Evolutionary conservation across 2,113 vertebrate genomes (phyloP).

Genomic region (Stomatorhinus ivindoensis): DNA sequence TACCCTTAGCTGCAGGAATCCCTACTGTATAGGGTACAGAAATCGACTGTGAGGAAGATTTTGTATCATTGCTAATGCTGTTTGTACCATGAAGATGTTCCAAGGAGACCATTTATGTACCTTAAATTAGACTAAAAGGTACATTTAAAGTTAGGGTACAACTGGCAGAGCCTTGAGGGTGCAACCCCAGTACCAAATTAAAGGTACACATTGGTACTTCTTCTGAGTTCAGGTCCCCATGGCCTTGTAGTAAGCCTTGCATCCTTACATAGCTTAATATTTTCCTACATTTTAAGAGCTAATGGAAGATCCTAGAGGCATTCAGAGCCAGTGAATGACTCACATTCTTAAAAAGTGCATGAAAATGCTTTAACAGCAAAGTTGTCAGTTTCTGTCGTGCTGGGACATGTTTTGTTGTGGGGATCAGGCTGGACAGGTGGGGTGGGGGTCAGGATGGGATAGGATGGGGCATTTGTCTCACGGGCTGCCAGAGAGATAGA

Average conservation of each 20-base stretch:
- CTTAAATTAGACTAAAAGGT: not conserved
- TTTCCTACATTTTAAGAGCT: not conserved
- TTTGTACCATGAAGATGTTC: not conserved
- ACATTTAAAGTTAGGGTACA: not conserved
- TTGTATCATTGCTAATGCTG: not conserved
- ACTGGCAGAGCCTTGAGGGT: not conserved
- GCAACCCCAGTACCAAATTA: not conserved
- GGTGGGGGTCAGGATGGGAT: not conserved
- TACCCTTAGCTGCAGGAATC: too few species aligned
- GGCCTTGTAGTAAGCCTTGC: not conserved
- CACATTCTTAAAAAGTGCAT: not conserved
- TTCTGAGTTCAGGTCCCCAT: not conserved
- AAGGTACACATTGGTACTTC: not conserved
- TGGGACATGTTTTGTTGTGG: too few species aligned
- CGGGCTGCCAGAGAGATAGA: not conserved
- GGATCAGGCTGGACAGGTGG: not conserved
- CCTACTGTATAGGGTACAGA: too few species aligned
- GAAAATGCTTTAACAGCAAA: not conserved
- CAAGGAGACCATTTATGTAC: not conserved
- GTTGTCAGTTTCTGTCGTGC: not conserved
- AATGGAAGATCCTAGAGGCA: not conserved
- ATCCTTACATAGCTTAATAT: not conserved
- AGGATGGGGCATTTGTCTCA: not conserved
- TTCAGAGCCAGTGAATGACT: not conserved
- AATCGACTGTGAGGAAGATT: not conserved